Evolutionary conservation across 1,140 invertebrate species (phyloP).

Genomic region (Yoshiicerus persimilis): DNA sequence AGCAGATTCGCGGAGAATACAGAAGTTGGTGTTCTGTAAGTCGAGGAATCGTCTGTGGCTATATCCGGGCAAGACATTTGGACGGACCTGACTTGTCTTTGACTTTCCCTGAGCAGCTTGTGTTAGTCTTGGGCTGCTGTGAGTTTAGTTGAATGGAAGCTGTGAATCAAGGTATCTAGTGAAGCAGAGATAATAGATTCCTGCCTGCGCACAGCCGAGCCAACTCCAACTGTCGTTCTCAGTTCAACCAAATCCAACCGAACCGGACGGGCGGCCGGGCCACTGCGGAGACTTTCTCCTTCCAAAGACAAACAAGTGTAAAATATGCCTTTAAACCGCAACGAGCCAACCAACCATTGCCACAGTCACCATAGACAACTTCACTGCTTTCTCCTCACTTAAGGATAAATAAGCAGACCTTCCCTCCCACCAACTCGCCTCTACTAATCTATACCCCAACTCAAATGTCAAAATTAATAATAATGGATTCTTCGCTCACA

Average conservation of each 20-base stretch:
- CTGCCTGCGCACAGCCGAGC: conserved; percentile 2
- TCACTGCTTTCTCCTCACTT: background rate
- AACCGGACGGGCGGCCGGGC: background rate
- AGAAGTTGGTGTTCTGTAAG: background rate
- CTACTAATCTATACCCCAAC: background rate
- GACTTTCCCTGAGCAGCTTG: background rate
- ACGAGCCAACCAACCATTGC: background rate
- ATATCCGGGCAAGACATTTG: background rate
- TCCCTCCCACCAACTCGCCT: background rate
- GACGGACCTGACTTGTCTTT: background rate
- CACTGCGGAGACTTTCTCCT: background rate
- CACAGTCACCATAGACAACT: background rate
- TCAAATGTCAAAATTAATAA: conserved; percentile 8
- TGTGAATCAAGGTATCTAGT: conserved; percentile 6
- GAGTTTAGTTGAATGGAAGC: background rate
- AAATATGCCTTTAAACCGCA: background rate
- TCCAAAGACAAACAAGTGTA: background rate
- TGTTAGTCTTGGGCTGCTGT: background rate
- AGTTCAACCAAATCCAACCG: background rate
- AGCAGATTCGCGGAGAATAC: background rate
- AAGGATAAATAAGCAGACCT: background rate
- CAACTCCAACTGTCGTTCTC: background rate
- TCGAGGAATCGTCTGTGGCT: background rate
- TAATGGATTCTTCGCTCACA: background rate
- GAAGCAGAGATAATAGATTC: conserved; percentile 9